Percentiles rank a stretch among this genome's conserved stretches.
phyloP scores from a whole-genome alignment of 2,113 vertebrate species.

The Rhipidura dahli region DNA sequence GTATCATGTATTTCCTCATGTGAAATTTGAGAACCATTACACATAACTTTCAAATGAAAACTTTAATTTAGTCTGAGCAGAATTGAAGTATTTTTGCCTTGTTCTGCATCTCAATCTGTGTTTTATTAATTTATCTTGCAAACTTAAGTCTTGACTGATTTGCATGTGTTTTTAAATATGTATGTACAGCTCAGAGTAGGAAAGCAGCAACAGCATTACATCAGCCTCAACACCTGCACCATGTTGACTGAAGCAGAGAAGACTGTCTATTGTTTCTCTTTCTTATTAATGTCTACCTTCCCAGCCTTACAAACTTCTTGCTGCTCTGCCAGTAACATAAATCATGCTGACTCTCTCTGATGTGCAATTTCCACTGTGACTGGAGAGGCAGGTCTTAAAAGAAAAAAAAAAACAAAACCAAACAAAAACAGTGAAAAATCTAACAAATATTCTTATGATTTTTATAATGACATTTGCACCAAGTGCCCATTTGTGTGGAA shows the following conservation, averaged over 20 bases:
- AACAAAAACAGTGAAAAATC: not conserved
- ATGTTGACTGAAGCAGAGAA: not conserved
- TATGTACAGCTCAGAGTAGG: not conserved
- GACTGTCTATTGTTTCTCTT: not conserved
- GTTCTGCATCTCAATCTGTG: not conserved
- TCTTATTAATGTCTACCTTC: not conserved
- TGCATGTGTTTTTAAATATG: constrained; percentile 41
- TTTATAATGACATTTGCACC: constrained; percentile 28
- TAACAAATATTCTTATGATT: not conserved
- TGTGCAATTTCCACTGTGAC: not conserved
- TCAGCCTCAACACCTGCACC: constrained; percentile 44
- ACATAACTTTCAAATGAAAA: not conserved
- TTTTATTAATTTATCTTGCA: not conserved
- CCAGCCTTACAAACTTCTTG: not conserved
- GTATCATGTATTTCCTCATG: not conserved
- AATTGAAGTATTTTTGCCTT: not conserved
- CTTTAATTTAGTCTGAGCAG: not conserved
- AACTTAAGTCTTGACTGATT: not conserved
- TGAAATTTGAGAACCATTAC: not conserved
- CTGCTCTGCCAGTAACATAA: not conserved
- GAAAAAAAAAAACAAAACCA: not conserved
- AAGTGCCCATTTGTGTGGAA: constrained; percentile 39
- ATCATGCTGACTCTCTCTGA: not conserved
- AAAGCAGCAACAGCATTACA: constrained; percentile 18
- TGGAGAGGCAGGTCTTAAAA: not conserved